phyloP scores from a whole-genome alignment of 2,888 invertebrate species.

The Meta bourneti region DNA sequence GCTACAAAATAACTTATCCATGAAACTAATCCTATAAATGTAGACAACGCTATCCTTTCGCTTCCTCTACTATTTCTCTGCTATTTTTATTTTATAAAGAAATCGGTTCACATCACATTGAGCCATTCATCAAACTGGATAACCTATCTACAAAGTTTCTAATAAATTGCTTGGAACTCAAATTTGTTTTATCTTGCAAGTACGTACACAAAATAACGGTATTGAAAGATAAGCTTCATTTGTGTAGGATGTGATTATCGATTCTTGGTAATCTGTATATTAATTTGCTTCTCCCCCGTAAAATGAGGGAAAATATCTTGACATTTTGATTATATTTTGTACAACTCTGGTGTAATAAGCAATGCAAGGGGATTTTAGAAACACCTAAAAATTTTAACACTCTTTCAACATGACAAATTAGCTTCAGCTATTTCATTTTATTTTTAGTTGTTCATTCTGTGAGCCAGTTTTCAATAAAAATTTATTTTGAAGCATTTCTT shows the following conservation, averaged over 20 bases:
- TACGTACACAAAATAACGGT: neutral
- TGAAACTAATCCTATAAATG: too few relatives aligned
- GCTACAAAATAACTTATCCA: too few relatives aligned
- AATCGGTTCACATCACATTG: neutral
- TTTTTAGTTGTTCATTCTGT: too few relatives aligned
- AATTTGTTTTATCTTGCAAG: neutral
- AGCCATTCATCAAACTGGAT: neutral
- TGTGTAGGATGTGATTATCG: neutral
- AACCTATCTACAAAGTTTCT: neutral
- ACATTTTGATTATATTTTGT: neutral
- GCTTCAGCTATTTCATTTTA: too few relatives aligned
- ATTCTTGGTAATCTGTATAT: neutral
- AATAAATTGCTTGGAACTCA: neutral
- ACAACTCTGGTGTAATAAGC: neutral
- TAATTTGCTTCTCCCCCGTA: neutral
- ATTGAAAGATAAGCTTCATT: conserved; percentile 1
- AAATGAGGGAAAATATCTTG: neutral
- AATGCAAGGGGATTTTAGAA: neutral
- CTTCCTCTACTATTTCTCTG: neutral
- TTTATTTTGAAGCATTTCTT: too few relatives aligned
- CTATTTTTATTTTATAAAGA: neutral
- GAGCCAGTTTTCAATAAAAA: too few relatives aligned
- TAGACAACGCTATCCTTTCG: neutral
- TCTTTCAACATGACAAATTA: neutral
- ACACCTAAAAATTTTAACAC: neutral